A percentile compares a stretch with the other conserved stretches of the same genome.
These are phyloP conservation scores for Drosophila suboccidentalis DNA, from an alignment of 2,888 invertebrate species.

Conservation along the genomic window DNA sequence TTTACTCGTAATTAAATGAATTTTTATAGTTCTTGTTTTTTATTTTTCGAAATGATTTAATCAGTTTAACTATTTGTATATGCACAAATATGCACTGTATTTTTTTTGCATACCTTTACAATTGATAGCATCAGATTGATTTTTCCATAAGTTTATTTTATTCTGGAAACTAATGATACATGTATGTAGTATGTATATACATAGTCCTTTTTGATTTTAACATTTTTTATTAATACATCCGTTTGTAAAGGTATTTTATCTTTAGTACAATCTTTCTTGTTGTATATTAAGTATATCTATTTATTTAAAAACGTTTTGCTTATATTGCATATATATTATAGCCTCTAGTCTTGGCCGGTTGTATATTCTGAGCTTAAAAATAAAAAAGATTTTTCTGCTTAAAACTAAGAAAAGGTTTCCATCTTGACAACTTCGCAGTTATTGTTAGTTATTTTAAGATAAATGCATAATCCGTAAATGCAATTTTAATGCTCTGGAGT, in stretches of 20 bases:
- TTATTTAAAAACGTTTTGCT: slow-evolving; percentile 71
- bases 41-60: slow-evolving; percentile 63
- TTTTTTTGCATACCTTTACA: slow-evolving; percentile 12
- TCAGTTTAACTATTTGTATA: slow-evolving; percentile 49
- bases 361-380: slow-evolving; percentile 40
- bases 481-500: slow-evolving; percentile 45
- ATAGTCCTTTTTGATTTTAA: background rate
- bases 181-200: slow-evolving; percentile 14
- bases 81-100: slow-evolving; percentile 16
- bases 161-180: slow-evolving; percentile 13
- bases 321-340: slow-evolving; percentile 48
- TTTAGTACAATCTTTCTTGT: slow-evolving; percentile 5
- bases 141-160: slow-evolving; percentile 5
- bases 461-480: slow-evolving; percentile 72
- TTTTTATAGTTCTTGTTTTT: slow-evolving; percentile 32
- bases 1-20: background rate
- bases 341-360: slow-evolving; percentile 32
- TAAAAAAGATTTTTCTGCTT: slow-evolving; percentile 52
- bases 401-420: slow-evolving; percentile 61
- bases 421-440: slow-evolving; percentile 53
- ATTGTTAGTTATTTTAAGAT: slow-evolving; percentile 41
- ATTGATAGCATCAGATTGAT: background rate
- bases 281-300: slow-evolving; percentile 31
- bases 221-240: background rate
- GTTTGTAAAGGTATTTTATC: slow-evolving; percentile 31